These are phyloP conservation scores for Petrocephalus sullivani DNA, from an alignment of 2,797 vertebrate species.

Conservation along the genomic window DNA sequence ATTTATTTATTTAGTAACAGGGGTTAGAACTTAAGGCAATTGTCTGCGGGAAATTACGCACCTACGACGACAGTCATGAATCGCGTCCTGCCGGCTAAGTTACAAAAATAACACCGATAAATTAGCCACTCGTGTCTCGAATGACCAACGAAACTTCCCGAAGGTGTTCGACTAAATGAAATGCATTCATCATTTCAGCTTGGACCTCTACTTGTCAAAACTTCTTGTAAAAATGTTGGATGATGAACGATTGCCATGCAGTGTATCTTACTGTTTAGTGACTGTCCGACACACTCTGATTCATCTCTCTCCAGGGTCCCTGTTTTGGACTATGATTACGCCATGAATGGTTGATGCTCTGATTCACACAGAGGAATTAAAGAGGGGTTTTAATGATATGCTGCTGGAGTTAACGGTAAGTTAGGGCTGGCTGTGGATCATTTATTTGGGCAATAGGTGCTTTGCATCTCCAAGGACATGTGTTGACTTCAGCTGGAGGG, in stretches of 20 bases:
- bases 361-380: slow-evolving; percentile 68
- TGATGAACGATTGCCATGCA: slow-evolving; percentile 62
- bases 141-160: slow-evolving; percentile 57
- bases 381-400: slow-evolving; percentile 48
- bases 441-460: neutral
- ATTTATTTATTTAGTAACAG: slow-evolving; percentile 77
- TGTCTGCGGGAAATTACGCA: slow-evolving; percentile 67
- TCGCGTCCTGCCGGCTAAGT: slow-evolving; percentile 50
- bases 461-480: neutral
- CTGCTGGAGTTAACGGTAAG: slow-evolving; percentile 30
- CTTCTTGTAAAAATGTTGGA: slow-evolving; percentile 60
- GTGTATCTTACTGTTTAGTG: slow-evolving; percentile 57
- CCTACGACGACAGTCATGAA: slow-evolving; percentile 59
- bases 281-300: slow-evolving; percentile 60
- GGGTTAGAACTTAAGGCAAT: slow-evolving; percentile 67
- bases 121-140: slow-evolving; percentile 65
- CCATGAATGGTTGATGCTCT: slow-evolving; percentile 50
- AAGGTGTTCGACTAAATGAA: slow-evolving; percentile 76
- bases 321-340: slow-evolving; percentile 58
- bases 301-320: slow-evolving; percentile 64
- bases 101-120: slow-evolving; percentile 54
- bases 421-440: slow-evolving; percentile 30
- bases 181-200: slow-evolving; percentile 70
- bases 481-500: neutral
- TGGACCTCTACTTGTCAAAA: slow-evolving; percentile 76